Evolutionary conservation across 2,113 vertebrate genomes (phyloP).

Genomic region (Calyptomena viridis): DNA sequence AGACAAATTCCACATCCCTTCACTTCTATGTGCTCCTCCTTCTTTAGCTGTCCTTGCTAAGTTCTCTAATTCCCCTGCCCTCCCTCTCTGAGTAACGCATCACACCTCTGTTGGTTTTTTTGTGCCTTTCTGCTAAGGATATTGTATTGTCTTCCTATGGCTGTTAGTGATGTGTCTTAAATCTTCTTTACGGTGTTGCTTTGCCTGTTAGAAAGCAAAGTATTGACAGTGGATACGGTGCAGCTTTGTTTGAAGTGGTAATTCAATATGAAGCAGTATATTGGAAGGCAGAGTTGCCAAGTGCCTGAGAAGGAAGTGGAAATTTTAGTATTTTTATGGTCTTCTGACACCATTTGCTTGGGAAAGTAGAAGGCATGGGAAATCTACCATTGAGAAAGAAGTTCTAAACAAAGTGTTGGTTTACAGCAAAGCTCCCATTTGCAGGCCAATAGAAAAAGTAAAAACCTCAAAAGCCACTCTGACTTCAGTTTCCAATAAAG

Average conservation of each 20-base stretch:
- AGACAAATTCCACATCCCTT: background rate
- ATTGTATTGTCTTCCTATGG: background rate
- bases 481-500: background rate
- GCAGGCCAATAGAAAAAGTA: background rate
- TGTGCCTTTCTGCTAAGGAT: background rate
- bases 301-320: background rate
- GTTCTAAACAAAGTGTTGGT: background rate
- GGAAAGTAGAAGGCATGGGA: background rate
- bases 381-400: background rate
- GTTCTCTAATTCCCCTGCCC: background rate
- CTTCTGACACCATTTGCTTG: background rate
- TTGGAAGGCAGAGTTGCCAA: background rate
- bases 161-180: background rate
- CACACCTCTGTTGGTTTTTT: background rate
- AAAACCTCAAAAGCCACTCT: background rate
- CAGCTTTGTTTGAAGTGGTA: conserved; percentile 10
- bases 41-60: background rate
- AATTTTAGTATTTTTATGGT: background rate
- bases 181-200: background rate
- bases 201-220: background rate
- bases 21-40: background rate
- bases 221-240: background rate
- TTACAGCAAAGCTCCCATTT: background rate
- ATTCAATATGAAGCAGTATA: conserved; percentile 17
- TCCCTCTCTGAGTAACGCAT: background rate